Evolutionary conservation across 2,797 vertebrate genomes (phyloP).

Genomic region (Acanthurus leucopareius): DNA sequence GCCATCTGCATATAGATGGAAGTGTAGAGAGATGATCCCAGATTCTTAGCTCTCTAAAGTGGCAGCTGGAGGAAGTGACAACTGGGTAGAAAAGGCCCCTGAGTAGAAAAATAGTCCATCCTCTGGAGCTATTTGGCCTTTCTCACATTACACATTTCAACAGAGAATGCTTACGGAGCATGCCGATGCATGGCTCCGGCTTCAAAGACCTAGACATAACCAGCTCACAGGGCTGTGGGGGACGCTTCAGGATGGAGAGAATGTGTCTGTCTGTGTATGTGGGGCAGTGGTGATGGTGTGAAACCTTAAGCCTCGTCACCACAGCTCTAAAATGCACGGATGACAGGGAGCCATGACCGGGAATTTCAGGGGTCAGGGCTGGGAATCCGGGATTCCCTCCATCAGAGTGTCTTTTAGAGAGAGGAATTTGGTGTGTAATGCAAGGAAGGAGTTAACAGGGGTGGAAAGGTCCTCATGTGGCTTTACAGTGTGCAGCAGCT

Average conservation of each 20-base stretch:
- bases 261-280: conserved; percentile 30
- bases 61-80: conserved; percentile 80
- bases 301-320: conserved; percentile 70
- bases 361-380: conserved; percentile 74
- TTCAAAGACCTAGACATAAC: conserved; percentile 63
- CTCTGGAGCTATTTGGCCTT: conserved; percentile 55
- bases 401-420: conserved; percentile 57
- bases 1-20: conserved; percentile 40
- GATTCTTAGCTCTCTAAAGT: conserved; percentile 54
- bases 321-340: conserved; percentile 46
- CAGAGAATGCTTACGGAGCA: conserved; percentile 47
- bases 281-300: conserved; percentile 49
- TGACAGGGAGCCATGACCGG: conserved; percentile 68
- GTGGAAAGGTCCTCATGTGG: conserved; percentile 55
- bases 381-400: conserved; percentile 72
- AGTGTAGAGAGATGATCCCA: conserved; percentile 34
- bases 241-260: conserved; percentile 49
- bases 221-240: conserved; percentile 34
- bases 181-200: conserved; percentile 48
- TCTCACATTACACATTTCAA: conserved; percentile 71
- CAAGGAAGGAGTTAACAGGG: conserved; percentile 64
- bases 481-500: conserved; percentile 74
- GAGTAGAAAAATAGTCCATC: conserved; percentile 63
- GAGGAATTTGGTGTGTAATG: conserved; percentile 68
- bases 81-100: conserved; percentile 57